Evolutionary conservation across 2,888 invertebrate species (phyloP), one percentile per base, ranked within the genome.

Genomic region (Melinaea menophilus): DNA sequence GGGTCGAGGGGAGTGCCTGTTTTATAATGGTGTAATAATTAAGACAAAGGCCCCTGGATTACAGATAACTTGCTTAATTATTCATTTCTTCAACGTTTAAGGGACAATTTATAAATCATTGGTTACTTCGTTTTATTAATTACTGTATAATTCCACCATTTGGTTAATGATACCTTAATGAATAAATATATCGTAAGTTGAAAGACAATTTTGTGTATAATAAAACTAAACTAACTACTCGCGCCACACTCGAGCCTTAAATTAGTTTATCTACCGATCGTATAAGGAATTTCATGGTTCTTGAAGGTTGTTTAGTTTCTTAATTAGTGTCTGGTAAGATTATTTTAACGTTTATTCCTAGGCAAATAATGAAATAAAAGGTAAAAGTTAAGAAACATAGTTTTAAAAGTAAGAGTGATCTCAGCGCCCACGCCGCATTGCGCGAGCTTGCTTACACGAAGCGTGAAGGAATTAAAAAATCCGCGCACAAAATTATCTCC

Each of bases 401-500:
- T 60, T 63, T 64, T 67, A 69, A 61, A 22, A 56, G 55, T 64
- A 63, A 64, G 68, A 68, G 67, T 63, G 66, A 67, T 71, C 66
- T 68, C 70, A 69, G 71, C 74, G 74, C 75, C 77, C 74, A 76
- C 77, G 74, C 73, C 66, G 68, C 67, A 68, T 55, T 63, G 59
- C 72, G 68, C 72, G 72, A 61, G 73, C 72, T 73, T 71, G 73
- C 76, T 75, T 74, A 76, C 70, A 71, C 59, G 61, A 65, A 78
- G 76, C 77, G 79, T 77, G 77, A 81, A 84, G 74, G 78, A 80
- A 84, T 79, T 82, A 81, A 83, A 85, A 83, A 80, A 75, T 80
- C 78, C 78, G 78, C 77, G 81, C 85, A 86, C 85, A 88, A 88
- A 89, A 89, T 90, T 89, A 90, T 90, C 90, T 90, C 82, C 81